A percentile compares a stretch with the other conserved stretches of the same genome.
phyloP scores from a whole-genome alignment of 2,113 vertebrate genomes.

The Macaca mulatta region DNA sequence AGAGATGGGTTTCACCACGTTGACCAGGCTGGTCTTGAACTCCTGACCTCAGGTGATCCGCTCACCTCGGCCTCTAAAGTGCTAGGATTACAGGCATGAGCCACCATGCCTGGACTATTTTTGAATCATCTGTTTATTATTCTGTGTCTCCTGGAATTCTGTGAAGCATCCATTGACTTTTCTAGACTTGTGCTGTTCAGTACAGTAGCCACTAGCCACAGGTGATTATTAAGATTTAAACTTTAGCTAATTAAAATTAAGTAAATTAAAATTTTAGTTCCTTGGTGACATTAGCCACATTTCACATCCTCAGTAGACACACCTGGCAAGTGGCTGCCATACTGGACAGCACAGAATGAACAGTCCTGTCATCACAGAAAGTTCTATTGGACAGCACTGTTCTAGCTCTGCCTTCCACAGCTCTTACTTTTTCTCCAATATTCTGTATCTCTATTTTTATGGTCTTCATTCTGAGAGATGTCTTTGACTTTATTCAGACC shows the following conservation, averaged over 20 bases:
- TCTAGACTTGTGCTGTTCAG: not conserved
- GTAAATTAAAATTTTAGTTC: not conserved
- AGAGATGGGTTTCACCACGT: not conserved
- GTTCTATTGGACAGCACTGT: not conserved
- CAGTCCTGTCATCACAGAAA: not conserved
- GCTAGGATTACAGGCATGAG: not conserved
- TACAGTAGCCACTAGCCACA: not conserved
- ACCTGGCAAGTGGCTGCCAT: not conserved
- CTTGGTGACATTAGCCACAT: not conserved
- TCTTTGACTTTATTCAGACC: not conserved
- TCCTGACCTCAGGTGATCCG: not conserved
- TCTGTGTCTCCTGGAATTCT: not conserved
- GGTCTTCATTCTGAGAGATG: not conserved
- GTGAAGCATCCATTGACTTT: not conserved
- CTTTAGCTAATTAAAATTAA: not conserved
- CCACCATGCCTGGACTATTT: not conserved
- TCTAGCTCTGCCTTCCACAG: not conserved
- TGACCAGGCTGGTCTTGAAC: not conserved
- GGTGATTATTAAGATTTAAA: not conserved
- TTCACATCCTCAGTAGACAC: not conserved
- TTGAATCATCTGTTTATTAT: not conserved
- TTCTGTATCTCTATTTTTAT: not conserved
- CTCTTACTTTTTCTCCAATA: not conserved
- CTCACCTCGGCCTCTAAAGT: not conserved
- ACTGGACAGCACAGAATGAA: not conserved